A percentile compares a stretch with the other conserved stretches of the same genome.
phyloP scores from a whole-genome alignment of 2,888 invertebrate genomes.

The Hedya salicella region DNA sequence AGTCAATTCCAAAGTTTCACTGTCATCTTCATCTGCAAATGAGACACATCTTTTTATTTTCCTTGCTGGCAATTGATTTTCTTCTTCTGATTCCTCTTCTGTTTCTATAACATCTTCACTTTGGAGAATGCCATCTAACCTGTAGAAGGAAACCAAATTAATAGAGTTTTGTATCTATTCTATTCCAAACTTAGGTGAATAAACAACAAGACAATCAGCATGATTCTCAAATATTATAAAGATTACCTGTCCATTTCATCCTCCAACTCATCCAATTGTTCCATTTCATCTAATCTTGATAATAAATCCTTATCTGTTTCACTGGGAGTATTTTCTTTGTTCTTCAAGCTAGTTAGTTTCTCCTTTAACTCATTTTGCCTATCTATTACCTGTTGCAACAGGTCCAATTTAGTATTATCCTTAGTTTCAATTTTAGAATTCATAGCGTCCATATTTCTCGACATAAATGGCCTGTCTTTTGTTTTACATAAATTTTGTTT shows the following conservation, averaged over 20 bases:
- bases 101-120: constrained; percentile 57
- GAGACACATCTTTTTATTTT: constrained; percentile 64
- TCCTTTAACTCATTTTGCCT: constrained; percentile 70
- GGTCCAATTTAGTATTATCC: constrained; percentile 57
- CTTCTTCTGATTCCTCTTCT: constrained; percentile 47
- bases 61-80: constrained; percentile 41
- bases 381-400: constrained; percentile 68
- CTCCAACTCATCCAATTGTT: constrained; percentile 79
- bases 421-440: constrained; percentile 42
- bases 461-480: constrained; percentile 9
- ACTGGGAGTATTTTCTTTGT: constrained; percentile 57
- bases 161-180: no score
- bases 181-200: not conserved
- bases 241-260: constrained; percentile 84
- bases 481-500: constrained; percentile 6
- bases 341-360: constrained; percentile 63
- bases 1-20: constrained; percentile 67
- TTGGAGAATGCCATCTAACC: constrained; percentile 65
- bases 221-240: constrained; percentile 16
- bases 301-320: constrained; percentile 75
- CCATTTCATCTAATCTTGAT: constrained; percentile 82
- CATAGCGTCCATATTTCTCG: not conserved
- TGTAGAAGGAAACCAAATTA: constrained; percentile 51
- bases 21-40: constrained; percentile 73
- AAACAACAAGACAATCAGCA: not conserved